A percentile compares a stretch with the other conserved stretches of the same genome.
These are phyloP conservation scores for Lasius fuliginosus DNA, from an alignment of 2,888 invertebrate genomes.

Conservation along the genomic window DNA sequence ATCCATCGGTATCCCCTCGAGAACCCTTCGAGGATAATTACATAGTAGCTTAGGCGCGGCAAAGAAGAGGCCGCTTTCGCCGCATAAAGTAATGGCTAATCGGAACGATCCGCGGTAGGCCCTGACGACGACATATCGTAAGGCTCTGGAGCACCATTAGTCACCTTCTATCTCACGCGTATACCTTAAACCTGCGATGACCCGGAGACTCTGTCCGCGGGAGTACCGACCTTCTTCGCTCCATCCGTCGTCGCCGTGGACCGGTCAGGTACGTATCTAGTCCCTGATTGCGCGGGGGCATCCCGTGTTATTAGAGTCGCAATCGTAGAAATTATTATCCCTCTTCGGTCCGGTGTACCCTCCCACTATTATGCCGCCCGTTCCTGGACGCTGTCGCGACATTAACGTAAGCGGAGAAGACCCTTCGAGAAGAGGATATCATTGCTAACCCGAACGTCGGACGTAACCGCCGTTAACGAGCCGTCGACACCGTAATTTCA, in stretches of 20 bases:
- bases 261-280: slow-evolving; percentile 29
- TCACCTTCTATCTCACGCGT: slow-evolving; percentile 53
- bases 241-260: not conserved
- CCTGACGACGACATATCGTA: slow-evolving; percentile 66
- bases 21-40: slow-evolving; percentile 83
- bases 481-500: slow-evolving; percentile 40
- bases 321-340: slow-evolving; percentile 82
- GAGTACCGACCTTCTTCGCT: not conserved
- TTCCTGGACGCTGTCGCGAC: slow-evolving; percentile 56
- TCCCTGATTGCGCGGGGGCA: slow-evolving; percentile 60
- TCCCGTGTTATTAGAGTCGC: slow-evolving; percentile 79
- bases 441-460: slow-evolving; percentile 64
- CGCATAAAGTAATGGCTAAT: slow-evolving; percentile 82
- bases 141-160: slow-evolving; percentile 75
- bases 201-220: slow-evolving; percentile 10
- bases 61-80: slow-evolving; percentile 78
- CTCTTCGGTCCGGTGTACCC: slow-evolving; percentile 49
- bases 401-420: slow-evolving; percentile 52
- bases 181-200: slow-evolving; percentile 10
- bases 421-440: slow-evolving; percentile 54
- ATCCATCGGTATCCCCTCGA: slow-evolving; percentile 64
- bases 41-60: slow-evolving; percentile 79
- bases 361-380: slow-evolving; percentile 49
- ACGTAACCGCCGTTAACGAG: slow-evolving; percentile 76
- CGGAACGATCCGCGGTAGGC: slow-evolving; percentile 64